These are phyloP conservation scores for Limnephilus marmoratus DNA, from an alignment of 2,888 invertebrate genomes.

Conservation along the genomic window DNA sequence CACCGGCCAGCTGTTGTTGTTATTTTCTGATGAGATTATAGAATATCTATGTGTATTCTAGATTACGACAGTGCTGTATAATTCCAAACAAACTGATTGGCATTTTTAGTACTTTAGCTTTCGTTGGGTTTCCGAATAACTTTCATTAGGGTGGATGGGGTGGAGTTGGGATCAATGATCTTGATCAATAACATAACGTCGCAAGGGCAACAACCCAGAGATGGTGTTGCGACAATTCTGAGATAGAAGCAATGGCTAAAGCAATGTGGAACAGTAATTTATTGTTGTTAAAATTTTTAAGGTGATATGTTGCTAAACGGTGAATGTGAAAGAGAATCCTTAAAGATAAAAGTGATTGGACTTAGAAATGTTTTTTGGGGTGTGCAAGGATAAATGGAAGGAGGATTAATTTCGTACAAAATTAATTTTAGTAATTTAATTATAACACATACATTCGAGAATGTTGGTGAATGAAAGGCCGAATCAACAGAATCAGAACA, in stretches of 20 bases:
- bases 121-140: not conserved
- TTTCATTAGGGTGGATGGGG: not conserved
- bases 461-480: not conserved
- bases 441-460: no score
- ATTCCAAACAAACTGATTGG: not conserved
- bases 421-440: not conserved
- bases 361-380: not conserved
- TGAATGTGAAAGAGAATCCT: not conserved
- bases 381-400: not conserved
- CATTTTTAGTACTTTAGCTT: not conserved
- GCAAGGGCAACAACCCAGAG: no score
- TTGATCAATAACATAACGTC: no score
- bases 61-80: not conserved
- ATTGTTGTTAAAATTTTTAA: not conserved
- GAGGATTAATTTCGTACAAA: not conserved
- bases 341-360: no score
- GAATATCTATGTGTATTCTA: not conserved
- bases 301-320: not conserved
- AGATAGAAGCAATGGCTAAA: no score
- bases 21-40: not conserved
- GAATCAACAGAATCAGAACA: not conserved
- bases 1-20: conserved; percentile 7
- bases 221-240: no score
- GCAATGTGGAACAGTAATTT: no score
- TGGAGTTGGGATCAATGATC: not conserved